Percentiles rank a stretch among this genome's conserved stretches.
phyloP scores from a whole-genome alignment of 2,113 vertebrate genomes.

The Notothenia rossii region DNA sequence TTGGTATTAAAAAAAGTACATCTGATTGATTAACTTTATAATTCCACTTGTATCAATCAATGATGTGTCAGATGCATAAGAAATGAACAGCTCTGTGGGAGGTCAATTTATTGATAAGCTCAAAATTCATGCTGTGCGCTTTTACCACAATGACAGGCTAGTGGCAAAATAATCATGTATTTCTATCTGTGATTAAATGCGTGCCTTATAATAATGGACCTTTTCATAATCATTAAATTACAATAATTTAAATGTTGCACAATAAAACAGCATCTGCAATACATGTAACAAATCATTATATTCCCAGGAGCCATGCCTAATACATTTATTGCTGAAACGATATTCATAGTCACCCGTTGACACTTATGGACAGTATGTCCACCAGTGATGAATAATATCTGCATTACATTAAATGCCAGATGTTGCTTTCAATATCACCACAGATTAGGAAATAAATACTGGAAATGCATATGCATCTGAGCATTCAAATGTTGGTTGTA shows the following conservation, averaged over 20 bases:
- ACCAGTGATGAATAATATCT: slow-evolving; percentile 26
- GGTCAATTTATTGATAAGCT: slow-evolving; percentile 73
- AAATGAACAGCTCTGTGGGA: slow-evolving; percentile 68
- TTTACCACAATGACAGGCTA: slow-evolving; percentile 41
- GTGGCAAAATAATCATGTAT: slow-evolving; percentile 22
- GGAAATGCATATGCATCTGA: background rate
- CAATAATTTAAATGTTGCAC: slow-evolving; percentile 34
- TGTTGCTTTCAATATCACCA: slow-evolving; percentile 12
- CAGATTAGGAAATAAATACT: background rate
- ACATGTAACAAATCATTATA: slow-evolving; percentile 10
- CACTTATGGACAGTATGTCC: slow-evolving; percentile 11
- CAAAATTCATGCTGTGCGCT: slow-evolving; percentile 26
- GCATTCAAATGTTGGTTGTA: background rate
- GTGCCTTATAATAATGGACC: slow-evolving; percentile 44
- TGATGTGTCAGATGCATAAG: slow-evolving; percentile 69
- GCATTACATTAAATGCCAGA: slow-evolving; percentile 30
- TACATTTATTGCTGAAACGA: slow-evolving; percentile 1
- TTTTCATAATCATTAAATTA: slow-evolving; percentile 58
- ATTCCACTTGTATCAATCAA: slow-evolving; percentile 73
- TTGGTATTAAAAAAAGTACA: slow-evolving; percentile 24
- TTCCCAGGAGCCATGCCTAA: background rate
- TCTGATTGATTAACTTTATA: slow-evolving; percentile 69
- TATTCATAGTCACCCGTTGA: slow-evolving; percentile 13
- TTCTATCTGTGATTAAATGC: slow-evolving; percentile 43
- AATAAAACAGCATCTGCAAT: slow-evolving; percentile 15